Evolutionary conservation across 2,888 invertebrate species (phyloP).

Genomic region (Tipula helvola): DNA sequence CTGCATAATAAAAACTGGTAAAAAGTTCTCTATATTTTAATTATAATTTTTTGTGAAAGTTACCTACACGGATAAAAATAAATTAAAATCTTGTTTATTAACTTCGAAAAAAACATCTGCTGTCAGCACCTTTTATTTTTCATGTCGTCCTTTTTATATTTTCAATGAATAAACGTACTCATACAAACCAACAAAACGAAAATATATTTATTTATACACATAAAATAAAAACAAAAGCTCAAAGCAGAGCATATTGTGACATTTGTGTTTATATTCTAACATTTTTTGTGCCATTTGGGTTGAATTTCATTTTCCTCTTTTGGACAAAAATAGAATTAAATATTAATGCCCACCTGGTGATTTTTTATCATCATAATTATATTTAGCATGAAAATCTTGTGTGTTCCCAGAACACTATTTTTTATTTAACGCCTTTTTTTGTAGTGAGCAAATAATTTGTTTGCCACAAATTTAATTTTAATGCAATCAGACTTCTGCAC

Average conservation of each 20-base stretch:
- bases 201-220: not conserved
- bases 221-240: not conserved
- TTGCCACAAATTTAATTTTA: too few relatives aligned
- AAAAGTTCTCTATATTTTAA: not conserved
- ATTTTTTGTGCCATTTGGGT: not conserved
- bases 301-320: not conserved
- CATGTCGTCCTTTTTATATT: not conserved
- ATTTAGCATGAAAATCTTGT: not conserved
- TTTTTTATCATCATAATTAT: not conserved
- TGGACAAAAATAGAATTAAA: not conserved
- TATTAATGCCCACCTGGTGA: not conserved
- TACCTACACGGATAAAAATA: not conserved
- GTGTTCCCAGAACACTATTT: not conserved
- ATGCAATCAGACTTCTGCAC: too few relatives aligned
- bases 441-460: not conserved
- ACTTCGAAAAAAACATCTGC: not conserved
- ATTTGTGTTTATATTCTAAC: not conserved
- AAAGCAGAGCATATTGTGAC: not conserved
- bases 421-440: not conserved
- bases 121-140: not conserved
- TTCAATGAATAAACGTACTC: not conserved
- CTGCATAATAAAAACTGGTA: not conserved
- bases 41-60: not conserved
- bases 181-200: not conserved
- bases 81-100: not conserved